Base-by-base conservation (phyloP, 2,113 vertebrate species). In the Triplophysa siluroides region DNA sequence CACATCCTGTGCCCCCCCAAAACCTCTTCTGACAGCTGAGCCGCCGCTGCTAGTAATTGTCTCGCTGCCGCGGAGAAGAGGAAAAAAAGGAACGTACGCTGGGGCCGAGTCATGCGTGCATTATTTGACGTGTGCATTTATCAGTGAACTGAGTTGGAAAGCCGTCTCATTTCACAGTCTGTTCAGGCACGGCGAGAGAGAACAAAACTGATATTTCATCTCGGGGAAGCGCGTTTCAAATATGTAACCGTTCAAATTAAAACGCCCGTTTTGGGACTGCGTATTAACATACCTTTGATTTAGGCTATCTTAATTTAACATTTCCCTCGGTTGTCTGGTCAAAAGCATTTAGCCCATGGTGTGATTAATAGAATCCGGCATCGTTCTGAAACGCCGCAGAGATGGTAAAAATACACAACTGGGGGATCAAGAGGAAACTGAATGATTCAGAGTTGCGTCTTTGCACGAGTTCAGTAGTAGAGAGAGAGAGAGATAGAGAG, bases 311-410 rank as follows among this genome's bases (percentile, higher is more conserved):
- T 71, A 66, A 69, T 80, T 73, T 13, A 63, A 68, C 63, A 85
- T 89, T 86, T 72, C 70, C 67, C 78, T 64, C 26, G 29, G 26
- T 45, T 70, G 71, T 70, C 71, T 79, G 38, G 67, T 85, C 50
- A 10, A 67, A 64, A 74, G 45, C 78, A 78, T 85, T 80, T 82
- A 72, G 77, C 72, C 86, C 85, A 80, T 86, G 86, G 87, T 86
- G 90, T 88, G 87, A 90, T 91, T 91, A 91, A 92, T 91, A 85
- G 86, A 82, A 90, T 85, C 80, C 71, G 87, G 87, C 89, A 87
- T 78, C 71, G 79, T 89, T 90, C 85, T 82, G 87, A 91, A 85
- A 88, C 70, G 76, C 79, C 76, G 56, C 23, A 2, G 78, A 87
- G 83, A 87, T 52, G 86, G 87, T 88, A 90, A 88, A 91, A 91